A percentile compares a stretch with the other conserved stretches of the same genome.
Evolutionary conservation across 2,888 invertebrate species (phyloP).

Genomic region (Drosophila multiciliata): DNA sequence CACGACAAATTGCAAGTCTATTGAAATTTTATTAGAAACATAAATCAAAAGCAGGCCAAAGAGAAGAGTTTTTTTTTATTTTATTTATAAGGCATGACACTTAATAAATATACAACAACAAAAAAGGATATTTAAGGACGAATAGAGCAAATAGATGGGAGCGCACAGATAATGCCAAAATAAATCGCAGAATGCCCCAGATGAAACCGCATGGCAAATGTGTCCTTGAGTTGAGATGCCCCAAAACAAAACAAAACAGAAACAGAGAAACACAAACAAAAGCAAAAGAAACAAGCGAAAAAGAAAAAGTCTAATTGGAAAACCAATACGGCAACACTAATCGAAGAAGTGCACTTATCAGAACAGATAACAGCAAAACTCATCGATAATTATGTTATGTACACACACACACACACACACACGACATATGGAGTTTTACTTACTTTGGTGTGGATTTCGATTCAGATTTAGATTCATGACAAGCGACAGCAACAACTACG

Average conservation of each 20-base stretch:
- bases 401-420: conserved; percentile 16
- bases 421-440: conserved; percentile 59
- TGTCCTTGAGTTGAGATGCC: conserved; percentile 34
- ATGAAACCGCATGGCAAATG: conserved; percentile 20
- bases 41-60: conserved; percentile 68
- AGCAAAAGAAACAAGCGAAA: conserved; percentile 30
- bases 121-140: conserved; percentile 13
- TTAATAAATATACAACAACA: conserved; percentile 35
- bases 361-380: conserved; percentile 49
- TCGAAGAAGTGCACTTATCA: conserved; percentile 64
- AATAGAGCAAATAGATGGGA: conserved; percentile 9
- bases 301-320: conserved; percentile 68
- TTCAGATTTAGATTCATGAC: conserved; percentile 75
- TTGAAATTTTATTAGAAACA: conserved; percentile 79
- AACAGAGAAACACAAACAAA: conserved; percentile 15
- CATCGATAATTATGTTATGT: conserved; percentile 62
- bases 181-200: conserved; percentile 7
- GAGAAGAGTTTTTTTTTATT: conserved; percentile 5
- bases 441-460: conserved; percentile 83
- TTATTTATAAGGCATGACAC: conserved; percentile 36
- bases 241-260: conserved; percentile 39
- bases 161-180: conserved; percentile 21
- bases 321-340: conserved; percentile 64
- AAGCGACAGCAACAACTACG: conserved; percentile 58
- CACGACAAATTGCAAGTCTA: conserved; percentile 79